A percentile compares a stretch with the other conserved stretches of the same genome.
Conservation (phyloP, 1,140 invertebrate genomes). For the Musca vetustissima region DNA sequence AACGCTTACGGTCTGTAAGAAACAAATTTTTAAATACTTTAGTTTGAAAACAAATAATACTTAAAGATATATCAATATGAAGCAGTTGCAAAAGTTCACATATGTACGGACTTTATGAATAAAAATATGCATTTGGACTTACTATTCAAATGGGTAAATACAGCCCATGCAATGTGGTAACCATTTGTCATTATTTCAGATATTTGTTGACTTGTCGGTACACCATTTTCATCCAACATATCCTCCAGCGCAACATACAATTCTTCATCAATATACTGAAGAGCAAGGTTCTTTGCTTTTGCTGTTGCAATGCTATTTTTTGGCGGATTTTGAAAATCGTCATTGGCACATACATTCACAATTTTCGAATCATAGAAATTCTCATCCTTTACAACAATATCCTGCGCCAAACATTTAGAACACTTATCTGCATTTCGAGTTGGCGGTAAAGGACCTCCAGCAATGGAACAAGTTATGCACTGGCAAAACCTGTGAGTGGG, state of each 20-base stretch:
- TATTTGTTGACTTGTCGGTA: neutral
- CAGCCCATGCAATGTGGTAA: conserved; percentile 54
- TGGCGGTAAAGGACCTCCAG: conserved; percentile 47
- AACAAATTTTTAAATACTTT: neutral
- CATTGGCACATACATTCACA: conserved; percentile 49
- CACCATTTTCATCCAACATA: neutral
- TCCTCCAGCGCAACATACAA: conserved; percentile 3
- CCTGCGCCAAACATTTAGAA: conserved; percentile 49
- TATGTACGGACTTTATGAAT: too few relatives aligned
- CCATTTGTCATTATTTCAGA: neutral
- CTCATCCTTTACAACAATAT: conserved; percentile 50
- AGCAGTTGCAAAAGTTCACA: too few relatives aligned
- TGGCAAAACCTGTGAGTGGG: conserved; percentile 42
- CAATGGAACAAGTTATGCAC: conserved; percentile 54
- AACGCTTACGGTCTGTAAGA: conserved; percentile 40
- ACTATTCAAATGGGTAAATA: conserved; percentile 42
- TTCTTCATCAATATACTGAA: conserved; percentile 26
- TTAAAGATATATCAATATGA: too few relatives aligned
- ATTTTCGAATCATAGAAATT: conserved; percentile 53
- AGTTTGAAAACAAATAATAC: too few relatives aligned
- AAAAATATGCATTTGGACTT: neutral
- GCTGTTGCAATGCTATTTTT: neutral
- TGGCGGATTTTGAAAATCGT: conserved; percentile 31
- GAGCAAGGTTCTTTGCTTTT: conserved; percentile 16
- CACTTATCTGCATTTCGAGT: conserved; percentile 37